Base-by-base conservation (phyloP, 1,140 invertebrate genomes). In the Hycleus cichorii region DNA sequence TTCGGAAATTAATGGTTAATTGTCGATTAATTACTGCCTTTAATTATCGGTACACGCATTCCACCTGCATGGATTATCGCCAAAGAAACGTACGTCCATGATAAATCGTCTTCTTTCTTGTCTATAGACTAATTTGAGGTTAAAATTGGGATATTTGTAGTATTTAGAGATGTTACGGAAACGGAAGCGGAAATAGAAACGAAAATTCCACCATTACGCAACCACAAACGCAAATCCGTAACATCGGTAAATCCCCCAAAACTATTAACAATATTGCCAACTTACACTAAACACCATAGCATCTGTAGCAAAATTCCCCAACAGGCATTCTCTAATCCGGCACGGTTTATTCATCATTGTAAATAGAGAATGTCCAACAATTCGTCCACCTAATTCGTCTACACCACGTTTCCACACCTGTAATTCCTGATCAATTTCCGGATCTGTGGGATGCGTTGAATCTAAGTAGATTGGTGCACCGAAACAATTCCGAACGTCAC, bases 381-480 rank as follows among this genome's bases (percentile, higher is more conserved):
- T 72, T 60, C 78, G 75, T 32, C 77, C 76, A 2, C 82, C 82
- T 1, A 77, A 60, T 1, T 66, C 72, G 56, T 88, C 78, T 4
- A 92, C 78, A 39, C 75, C 64, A 10, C 75, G 54, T 18, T 81
- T 77, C 79, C 82, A 90, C 0, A 74, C 69, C 72, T 83, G 82
- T 80, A 73, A 7, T 58, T 44, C 64, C 39, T 74, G 65, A 64
- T 81, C 72, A 75, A 79, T 63, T 44, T 74, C 65, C 42, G 70
- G 57, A 64, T 70, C 67, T 79, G 85, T 72, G 1, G 80, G 74
- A 24, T 89, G 76, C 44, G 75, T 75, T 3, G 71, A 62, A 54
- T 86, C 81, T 62, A 94, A 72, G 55, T 88, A 83, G 64, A 92
- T 84, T 0, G 91, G 90, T 49, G 85, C 83, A n/a, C 91, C 90